phyloP scores from a whole-genome alignment of 2,113 vertebrate genomes.

The Vireo altiloquus region DNA sequence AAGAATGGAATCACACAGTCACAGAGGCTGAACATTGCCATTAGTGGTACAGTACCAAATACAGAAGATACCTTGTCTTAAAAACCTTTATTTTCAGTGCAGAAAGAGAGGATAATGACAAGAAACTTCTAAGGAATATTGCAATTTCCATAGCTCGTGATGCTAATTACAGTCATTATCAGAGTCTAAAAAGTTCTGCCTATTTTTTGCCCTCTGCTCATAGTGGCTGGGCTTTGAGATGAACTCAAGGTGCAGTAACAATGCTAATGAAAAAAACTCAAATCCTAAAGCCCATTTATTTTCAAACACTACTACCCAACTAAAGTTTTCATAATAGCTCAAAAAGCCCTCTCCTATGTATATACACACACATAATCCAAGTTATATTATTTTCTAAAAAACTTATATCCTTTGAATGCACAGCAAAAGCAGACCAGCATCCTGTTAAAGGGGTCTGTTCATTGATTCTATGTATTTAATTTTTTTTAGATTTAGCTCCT shows the following conservation, averaged over 20 bases:
- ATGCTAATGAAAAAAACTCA: background rate
- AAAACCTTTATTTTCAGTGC: background rate
- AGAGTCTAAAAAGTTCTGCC: background rate
- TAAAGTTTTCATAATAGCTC: background rate
- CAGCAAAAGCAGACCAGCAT: background rate
- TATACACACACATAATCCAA: background rate
- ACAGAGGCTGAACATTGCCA: background rate
- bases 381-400: background rate
- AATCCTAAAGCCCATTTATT: background rate
- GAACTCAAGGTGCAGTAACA: background rate
- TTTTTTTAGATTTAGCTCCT: background rate
- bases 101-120: background rate
- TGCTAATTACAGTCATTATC: constrained; percentile 68
- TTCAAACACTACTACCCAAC: background rate
- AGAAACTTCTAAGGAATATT: constrained; percentile 43
- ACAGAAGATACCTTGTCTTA: constrained; percentile 10
- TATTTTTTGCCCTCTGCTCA: constrained; percentile 2
- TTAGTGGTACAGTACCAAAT: background rate
- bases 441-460: background rate
- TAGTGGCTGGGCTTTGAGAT: background rate
- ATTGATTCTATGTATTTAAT: background rate
- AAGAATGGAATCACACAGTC: background rate
- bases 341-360: background rate
- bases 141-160: constrained; percentile 54
- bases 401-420: background rate